Evolutionary conservation across 2,797 vertebrate genomes (phyloP).

Genomic region (Myotis daubentonii): DNA sequence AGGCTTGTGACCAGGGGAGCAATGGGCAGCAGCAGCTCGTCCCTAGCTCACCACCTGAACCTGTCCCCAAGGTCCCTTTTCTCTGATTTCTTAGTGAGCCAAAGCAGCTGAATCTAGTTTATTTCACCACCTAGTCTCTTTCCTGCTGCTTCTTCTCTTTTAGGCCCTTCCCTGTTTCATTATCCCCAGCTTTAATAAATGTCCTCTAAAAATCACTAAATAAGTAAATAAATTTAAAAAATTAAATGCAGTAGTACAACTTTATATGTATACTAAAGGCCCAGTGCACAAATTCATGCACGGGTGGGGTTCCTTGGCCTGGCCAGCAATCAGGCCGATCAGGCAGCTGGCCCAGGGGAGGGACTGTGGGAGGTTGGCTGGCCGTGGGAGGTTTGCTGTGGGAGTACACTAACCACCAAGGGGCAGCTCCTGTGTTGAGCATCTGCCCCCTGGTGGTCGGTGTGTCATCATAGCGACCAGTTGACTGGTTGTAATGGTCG

Average conservation of each 20-base stretch:
- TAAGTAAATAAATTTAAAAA: not conserved
- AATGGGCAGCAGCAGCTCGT: not conserved
- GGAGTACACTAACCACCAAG: no score
- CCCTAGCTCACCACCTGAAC: not conserved
- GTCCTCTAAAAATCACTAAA: not conserved
- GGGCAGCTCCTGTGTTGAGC: no score
- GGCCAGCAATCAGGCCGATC: no score
- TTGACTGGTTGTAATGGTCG: no score
- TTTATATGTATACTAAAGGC: not conserved
- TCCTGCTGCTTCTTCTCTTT: not conserved
- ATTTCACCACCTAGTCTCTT: not conserved
- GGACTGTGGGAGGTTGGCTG: no score
- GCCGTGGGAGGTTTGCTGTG: no score
- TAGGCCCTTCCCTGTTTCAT: not conserved
- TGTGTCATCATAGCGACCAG: no score
- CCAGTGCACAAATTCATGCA: no score
- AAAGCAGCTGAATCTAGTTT: not conserved
- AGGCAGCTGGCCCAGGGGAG: no score
- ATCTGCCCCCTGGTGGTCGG: no score
- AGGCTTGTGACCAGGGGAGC: not conserved
- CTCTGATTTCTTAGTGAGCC: not conserved
- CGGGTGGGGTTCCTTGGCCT: no score
- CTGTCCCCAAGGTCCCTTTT: not conserved
- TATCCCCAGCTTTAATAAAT: not conserved
- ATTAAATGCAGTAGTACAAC: not conserved